phyloP scores from a whole-genome alignment of 2,888 invertebrate species.

The Bellardia pandia region DNA sequence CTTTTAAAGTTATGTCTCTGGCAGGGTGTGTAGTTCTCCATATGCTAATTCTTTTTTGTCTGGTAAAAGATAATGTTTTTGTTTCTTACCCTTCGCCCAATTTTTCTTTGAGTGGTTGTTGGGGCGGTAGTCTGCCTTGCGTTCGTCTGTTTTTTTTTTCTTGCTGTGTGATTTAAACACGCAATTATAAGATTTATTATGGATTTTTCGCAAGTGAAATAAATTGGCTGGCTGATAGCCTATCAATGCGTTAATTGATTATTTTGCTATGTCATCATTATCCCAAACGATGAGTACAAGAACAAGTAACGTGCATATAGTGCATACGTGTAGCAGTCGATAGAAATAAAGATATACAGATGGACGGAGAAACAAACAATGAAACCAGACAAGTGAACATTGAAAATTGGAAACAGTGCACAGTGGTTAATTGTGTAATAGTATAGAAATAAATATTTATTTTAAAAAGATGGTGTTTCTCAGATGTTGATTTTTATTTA shows the following conservation, averaged over 20 bases:
- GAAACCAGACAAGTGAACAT: conserved; percentile 37
- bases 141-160: not conserved
- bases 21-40: not conserved
- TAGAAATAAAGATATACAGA: not conserved
- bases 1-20: not conserved
- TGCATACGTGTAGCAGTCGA: not conserved
- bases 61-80: conserved; percentile 19
- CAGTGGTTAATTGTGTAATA: not conserved
- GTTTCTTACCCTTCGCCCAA: not conserved
- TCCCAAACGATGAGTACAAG: conserved; percentile 53
- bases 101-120: not conserved
- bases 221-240: conserved; percentile 73
- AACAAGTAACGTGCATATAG: conserved; percentile 24
- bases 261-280: conserved; percentile 74
- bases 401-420: not conserved
- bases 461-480: no score
- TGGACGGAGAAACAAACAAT: not conserved
- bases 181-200: conserved; percentile 72
- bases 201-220: conserved; percentile 73
- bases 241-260: conserved; percentile 76
- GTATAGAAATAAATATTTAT: no score
- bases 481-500: no score
- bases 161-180: conserved; percentile 38
- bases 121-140: not conserved
- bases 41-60: conserved; percentile 30